A percentile compares a stretch with the other conserved stretches of the same genome.
Conservation (phyloP, 2,888 invertebrate species). For the Cantharis nigra region DNA sequence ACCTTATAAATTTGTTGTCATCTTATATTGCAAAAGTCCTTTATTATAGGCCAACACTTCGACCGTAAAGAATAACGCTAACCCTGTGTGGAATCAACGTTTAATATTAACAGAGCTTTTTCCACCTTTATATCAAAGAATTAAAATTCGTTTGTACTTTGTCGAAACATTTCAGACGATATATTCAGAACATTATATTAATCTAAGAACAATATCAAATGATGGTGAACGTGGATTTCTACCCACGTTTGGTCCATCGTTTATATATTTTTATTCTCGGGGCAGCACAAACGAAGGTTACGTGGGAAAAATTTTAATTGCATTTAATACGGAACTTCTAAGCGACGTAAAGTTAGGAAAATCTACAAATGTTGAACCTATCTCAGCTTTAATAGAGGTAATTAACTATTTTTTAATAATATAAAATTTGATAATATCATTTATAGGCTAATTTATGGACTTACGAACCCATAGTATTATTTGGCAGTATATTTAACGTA, state of each 20-base stretch:
- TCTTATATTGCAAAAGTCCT: not conserved
- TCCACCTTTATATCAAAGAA: slow-evolving; percentile 76
- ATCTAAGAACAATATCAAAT: slow-evolving; percentile 63
- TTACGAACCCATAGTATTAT: slow-evolving; percentile 67
- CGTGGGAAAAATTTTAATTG: slow-evolving; percentile 74
- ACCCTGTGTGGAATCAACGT: slow-evolving; percentile 77
- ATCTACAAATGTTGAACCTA: slow-evolving; percentile 39
- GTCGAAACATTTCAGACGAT: slow-evolving; percentile 42
- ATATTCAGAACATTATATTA: slow-evolving; percentile 62
- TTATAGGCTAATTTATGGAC: slow-evolving; percentile 52
- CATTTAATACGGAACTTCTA: slow-evolving; percentile 70
- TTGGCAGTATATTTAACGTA: slow-evolving; percentile 68
- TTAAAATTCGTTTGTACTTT: slow-evolving; percentile 64
- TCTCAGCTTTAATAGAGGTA: slow-evolving; percentile 46
- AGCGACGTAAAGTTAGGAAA: slow-evolving; percentile 56
- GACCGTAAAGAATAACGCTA: slow-evolving; percentile 62
- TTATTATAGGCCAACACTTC: slow-evolving; percentile 60
- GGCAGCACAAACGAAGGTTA: slow-evolving; percentile 65
- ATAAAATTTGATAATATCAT: not conserved
- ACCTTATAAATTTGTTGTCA: slow-evolving; percentile 19
- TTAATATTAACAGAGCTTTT: slow-evolving; percentile 80
- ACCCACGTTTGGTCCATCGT: slow-evolving; percentile 83
- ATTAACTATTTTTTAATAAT: not conserved
- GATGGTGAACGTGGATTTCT: slow-evolving; percentile 70
- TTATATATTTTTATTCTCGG: slow-evolving; percentile 74